These are phyloP conservation scores for Phaenicophaeus curvirostris DNA, from an alignment of 2,797 vertebrate genomes.

Conservation along the genomic window DNA sequence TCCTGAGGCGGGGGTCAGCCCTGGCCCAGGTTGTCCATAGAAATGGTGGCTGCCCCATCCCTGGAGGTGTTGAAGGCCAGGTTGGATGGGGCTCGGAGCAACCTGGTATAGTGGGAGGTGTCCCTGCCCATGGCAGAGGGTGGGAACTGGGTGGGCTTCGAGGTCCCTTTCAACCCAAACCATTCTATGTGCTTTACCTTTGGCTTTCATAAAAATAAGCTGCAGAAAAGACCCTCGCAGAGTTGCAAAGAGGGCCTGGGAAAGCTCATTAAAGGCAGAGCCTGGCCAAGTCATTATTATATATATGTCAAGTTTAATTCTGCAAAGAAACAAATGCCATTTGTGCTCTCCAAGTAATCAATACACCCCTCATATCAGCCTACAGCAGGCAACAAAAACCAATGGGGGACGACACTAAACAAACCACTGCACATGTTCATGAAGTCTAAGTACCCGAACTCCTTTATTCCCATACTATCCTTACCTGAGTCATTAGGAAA, in stretches of 20 bases:
- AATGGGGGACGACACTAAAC: neutral
- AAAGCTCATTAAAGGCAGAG: conserved; percentile 48
- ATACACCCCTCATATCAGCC: conserved; percentile 2
- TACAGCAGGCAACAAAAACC: neutral
- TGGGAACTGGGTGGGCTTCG: no score
- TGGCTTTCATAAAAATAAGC: neutral
- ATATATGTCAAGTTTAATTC: conserved; percentile 24
- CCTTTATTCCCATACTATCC: neutral
- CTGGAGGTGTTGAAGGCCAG: no score
- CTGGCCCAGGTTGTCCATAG: no score
- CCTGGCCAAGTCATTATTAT: neutral
- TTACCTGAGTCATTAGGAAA: neutral
- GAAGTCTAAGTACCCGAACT: neutral
- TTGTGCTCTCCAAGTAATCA: neutral
- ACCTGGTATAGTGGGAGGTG: no score
- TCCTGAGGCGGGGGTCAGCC: no score
- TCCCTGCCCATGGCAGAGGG: no score
- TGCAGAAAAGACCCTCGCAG: neutral
- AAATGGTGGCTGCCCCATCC: no score
- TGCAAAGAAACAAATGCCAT: neutral
- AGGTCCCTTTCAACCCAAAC: no score
- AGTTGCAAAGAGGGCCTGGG: neutral
- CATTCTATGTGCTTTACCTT: neutral
- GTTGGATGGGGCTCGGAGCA: no score
- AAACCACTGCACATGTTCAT: rapidly evolving